These are phyloP conservation scores for Drosophila affinis DNA, from an alignment of 2,888 invertebrate species.

Conservation along the genomic window DNA sequence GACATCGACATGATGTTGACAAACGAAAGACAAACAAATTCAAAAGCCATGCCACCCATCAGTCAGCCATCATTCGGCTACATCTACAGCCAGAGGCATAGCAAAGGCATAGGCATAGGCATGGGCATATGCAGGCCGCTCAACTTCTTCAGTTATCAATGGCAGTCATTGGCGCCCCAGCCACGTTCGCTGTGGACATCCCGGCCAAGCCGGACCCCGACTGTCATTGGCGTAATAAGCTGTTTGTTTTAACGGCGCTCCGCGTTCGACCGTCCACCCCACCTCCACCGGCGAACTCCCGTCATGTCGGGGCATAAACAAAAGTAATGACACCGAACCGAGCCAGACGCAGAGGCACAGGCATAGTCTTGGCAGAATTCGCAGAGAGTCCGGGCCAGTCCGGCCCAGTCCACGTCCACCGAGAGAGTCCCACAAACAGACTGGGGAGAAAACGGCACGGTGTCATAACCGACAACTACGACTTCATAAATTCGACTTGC, in stretches of 20 bases:
- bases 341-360: constrained; percentile 19
- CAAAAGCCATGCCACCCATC: constrained; percentile 51
- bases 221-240: constrained; percentile 79
- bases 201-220: constrained; percentile 14
- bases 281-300: constrained; percentile 31
- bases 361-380: neutral
- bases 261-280: constrained; percentile 25
- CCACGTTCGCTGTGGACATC: constrained; percentile 10
- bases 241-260: constrained; percentile 78
- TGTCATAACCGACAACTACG: constrained; percentile 64
- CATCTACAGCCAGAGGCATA: neutral
- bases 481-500: constrained; percentile 78
- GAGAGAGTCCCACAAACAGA: constrained; percentile 15
- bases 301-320: constrained; percentile 66
- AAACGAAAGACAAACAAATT: constrained; percentile 74
- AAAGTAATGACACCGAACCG: constrained; percentile 69
- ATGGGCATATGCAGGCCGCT: constrained; percentile 5
- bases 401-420: constrained; percentile 3
- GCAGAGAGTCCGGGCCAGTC: neutral
- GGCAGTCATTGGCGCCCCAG: constrained; percentile 62
- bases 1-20: constrained; percentile 63
- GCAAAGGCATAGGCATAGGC: neutral
- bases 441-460: constrained; percentile 49
- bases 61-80: constrained; percentile 1
- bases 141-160: constrained; percentile 65